Evolutionary conservation across 2,888 invertebrate genomes (phyloP), one percentile per base, ranked within the genome.

Genomic region (Sphinx pinastri): DNA sequence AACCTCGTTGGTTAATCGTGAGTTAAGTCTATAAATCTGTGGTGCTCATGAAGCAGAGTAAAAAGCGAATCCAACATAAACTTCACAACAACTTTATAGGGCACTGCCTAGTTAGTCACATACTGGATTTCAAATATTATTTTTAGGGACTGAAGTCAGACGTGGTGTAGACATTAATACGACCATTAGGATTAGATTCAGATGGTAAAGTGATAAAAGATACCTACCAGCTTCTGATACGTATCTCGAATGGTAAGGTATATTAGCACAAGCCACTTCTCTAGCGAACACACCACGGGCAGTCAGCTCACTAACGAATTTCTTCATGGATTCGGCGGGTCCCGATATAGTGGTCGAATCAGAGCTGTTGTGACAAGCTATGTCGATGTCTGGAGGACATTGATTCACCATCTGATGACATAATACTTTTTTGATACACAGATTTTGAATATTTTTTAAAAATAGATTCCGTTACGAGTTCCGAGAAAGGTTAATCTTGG

Each of bases 171-270:
- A 7, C 8, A 5, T 38, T 38, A 5, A 8, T 38, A 7, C 5
- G 4, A 38, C 38, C 2, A 38, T 38, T 38, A 38, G 7, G 38
- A 38, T 38, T 5, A 0, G 38, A 19, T 14, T 54, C 10, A 67
- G 31, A 10, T 67, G 25, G 31, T 25, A 2, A 31, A 19, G 0
- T 12, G 25, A 14, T 45, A 49, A 10, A 8, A 0, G 71, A 51
- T n/a, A 52, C 81, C 82, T 80, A 87, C 92, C 95, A 69, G 96
- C 95, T 51, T 94, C 92, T 0, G 95, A 94, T 76, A 99, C 97
- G 78, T 97, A 97, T 70, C 96, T 95, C 63, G 98, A 98, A 86
- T 99, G 98, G 82, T 98, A 98, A 0, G 98, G 97, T 71, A 98
- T 96, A 78, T 97, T 97, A 25, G 96, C 95, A 72, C 97, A 96